These are phyloP conservation scores for Aphrocallistes beatrix DNA, from an alignment of 37 sponge, comb jelly and placozoan genomes.

Conservation along the genomic window DNA sequence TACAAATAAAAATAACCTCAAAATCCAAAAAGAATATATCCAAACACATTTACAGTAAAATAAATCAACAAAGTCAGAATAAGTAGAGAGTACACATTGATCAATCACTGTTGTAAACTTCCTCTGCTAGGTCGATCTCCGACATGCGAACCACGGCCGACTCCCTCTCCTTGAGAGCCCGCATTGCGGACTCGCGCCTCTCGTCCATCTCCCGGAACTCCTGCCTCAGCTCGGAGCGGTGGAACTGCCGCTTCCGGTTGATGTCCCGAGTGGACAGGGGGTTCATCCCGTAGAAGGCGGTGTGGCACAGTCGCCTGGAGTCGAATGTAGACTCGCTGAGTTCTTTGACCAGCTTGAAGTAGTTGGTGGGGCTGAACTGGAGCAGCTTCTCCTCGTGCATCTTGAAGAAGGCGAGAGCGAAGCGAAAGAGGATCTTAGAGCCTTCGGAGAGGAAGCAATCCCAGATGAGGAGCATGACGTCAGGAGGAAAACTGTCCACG, in stretches of 20 bases:
- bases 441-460: conserved; percentile 94
- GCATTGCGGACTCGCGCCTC: background rate
- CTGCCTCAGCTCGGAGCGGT: background rate
- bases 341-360: conserved; percentile 61
- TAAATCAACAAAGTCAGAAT: no score
- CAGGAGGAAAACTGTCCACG: conserved; percentile 75
- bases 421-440: conserved; percentile 82
- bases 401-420: conserved; percentile 87
- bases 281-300: conserved; percentile 57
- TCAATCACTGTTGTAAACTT: background rate
- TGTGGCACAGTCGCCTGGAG: conserved; percentile 41
- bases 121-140: background rate
- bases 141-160: background rate
- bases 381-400: conserved; percentile 68
- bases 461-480: conserved; percentile 81
- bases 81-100: no score
- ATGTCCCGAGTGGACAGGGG: conserved; percentile 41
- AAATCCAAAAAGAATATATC: no score
- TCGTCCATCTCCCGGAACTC: background rate
- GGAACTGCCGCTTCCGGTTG: conserved; percentile 2
- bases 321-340: conserved; percentile 50
- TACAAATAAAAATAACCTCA: no score
- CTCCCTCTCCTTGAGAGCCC: background rate
- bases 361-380: conserved; percentile 36
- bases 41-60: no score